Evolutionary conservation across 2,888 invertebrate genomes (phyloP).

Genomic region (Chrysomela aeneicollis): DNA sequence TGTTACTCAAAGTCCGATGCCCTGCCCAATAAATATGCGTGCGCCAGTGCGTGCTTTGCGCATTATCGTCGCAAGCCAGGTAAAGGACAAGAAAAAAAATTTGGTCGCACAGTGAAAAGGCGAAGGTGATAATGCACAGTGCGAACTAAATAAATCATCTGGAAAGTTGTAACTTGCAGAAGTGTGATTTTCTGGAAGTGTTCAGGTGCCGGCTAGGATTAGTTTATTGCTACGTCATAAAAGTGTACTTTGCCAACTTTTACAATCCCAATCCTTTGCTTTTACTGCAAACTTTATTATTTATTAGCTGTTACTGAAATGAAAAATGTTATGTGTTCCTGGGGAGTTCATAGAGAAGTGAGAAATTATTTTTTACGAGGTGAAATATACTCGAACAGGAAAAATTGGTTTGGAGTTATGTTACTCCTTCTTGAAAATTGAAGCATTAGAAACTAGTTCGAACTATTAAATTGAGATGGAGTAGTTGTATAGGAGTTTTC

Average conservation of each 20-base stretch:
- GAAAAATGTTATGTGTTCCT: constrained; percentile 31
- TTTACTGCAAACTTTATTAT: constrained; percentile 44
- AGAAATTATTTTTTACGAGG: constrained; percentile 24
- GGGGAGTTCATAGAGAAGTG: constrained; percentile 17
- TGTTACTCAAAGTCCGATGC: too few relatives aligned
- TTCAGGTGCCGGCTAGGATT: constrained; percentile 49
- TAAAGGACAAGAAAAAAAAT: constrained; percentile 33
- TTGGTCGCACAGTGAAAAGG: constrained; percentile 24
- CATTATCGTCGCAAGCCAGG: constrained; percentile 29
- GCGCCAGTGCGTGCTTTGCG: background rate
- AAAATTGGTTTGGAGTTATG: constrained; percentile 1
- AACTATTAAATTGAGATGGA: too few relatives aligned
- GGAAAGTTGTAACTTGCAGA: constrained; percentile 40
- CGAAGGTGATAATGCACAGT: constrained; percentile 46
- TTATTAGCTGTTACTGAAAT: constrained; percentile 40
- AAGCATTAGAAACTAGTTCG: too few relatives aligned
- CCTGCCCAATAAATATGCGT: background rate
- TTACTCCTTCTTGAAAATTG: background rate
- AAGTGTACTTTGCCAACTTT: constrained; percentile 48
- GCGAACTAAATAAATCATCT: constrained; percentile 40
- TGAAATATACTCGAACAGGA: constrained; percentile 2
- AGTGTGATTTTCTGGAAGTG: constrained; percentile 53
- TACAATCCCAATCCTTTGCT: constrained; percentile 42
- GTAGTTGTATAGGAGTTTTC: too few relatives aligned
- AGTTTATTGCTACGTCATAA: constrained; percentile 51